Conservation (phyloP, 2,888 invertebrate genomes). For the Ganaspis brasiliensis region DNA sequence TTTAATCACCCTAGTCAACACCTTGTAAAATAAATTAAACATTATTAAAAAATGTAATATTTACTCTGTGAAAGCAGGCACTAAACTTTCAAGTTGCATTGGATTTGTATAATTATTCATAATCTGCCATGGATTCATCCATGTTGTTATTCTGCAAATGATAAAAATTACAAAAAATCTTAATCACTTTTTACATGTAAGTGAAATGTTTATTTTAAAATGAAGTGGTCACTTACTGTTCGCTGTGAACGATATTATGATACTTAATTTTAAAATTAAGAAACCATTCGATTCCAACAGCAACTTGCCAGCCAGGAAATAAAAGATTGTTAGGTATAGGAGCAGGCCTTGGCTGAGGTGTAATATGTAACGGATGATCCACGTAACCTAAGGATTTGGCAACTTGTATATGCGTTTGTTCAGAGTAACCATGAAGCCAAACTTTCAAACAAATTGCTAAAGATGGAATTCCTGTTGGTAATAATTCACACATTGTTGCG, state of each 20-base stretch:
- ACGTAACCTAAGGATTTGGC: slow-evolving; percentile 80
- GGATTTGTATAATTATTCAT: slow-evolving; percentile 85
- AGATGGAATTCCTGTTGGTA: slow-evolving; percentile 85
- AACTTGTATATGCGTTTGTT: slow-evolving; percentile 80
- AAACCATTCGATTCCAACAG: slow-evolving; percentile 82
- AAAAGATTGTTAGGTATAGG: slow-evolving; percentile 79
- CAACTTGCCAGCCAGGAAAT: slow-evolving; percentile 81
- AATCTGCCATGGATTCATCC: slow-evolving; percentile 89
- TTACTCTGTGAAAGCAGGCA: slow-evolving; percentile 84
- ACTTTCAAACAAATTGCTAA: slow-evolving; percentile 84
- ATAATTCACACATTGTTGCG: slow-evolving; percentile 86
- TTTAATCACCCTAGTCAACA: too few relatives aligned
- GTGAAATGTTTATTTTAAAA: slow-evolving; percentile 9
- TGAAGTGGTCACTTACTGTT: slow-evolving; percentile 81
- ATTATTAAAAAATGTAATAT: slow-evolving; percentile 69
- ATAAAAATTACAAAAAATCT: slow-evolving; percentile 3
- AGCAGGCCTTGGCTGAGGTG: slow-evolving; percentile 78
- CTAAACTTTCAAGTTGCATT: slow-evolving; percentile 84
- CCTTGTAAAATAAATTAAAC: slow-evolving; percentile 18
- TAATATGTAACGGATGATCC: slow-evolving; percentile 77
- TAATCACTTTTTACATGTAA: too few relatives aligned
- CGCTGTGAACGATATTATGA: slow-evolving; percentile 81
- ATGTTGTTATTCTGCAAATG: slow-evolving; percentile 84
- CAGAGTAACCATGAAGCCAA: slow-evolving; percentile 81
- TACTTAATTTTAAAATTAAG: slow-evolving; percentile 81